Conservation (phyloP, 2,888 invertebrate species). For the Hedychridium roseum region DNA sequence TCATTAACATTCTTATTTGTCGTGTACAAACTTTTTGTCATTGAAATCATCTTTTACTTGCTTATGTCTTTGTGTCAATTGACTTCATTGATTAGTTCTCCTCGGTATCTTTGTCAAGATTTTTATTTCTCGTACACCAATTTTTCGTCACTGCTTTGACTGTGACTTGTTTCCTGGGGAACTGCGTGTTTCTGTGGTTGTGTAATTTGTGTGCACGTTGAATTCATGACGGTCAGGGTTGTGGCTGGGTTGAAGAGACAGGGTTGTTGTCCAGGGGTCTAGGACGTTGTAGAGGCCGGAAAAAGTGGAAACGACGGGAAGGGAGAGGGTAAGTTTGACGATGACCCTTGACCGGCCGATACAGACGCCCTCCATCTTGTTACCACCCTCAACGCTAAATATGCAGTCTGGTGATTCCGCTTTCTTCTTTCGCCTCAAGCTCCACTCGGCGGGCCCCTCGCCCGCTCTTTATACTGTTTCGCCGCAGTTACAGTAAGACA, state of each 20-base stretch:
- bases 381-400: conserved; percentile 35
- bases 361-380: conserved; percentile 38
- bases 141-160: too few relatives aligned
- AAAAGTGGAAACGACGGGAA: conserved; percentile 8
- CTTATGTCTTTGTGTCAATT: too few relatives aligned
- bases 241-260: conserved; percentile 16
- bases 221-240: conserved; percentile 39
- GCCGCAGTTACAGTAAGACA: too few relatives aligned
- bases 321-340: conserved; percentile 21
- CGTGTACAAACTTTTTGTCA: too few relatives aligned
- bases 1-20: too few relatives aligned
- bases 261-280: conserved; percentile 34
- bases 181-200: not conserved
- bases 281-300: conserved; percentile 18
- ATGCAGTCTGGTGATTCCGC: conserved; percentile 29
- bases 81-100: too few relatives aligned
- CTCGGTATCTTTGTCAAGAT: too few relatives aligned
- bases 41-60: too few relatives aligned
- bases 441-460: conserved; percentile 15
- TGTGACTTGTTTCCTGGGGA: not conserved
- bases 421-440: conserved; percentile 20
- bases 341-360: conserved; percentile 34
- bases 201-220: conserved; percentile 34
- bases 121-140: too few relatives aligned
- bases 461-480: conserved; percentile 10